Conservation (phyloP, 1,140 invertebrate species). For the Agrilus planipennis region DNA sequence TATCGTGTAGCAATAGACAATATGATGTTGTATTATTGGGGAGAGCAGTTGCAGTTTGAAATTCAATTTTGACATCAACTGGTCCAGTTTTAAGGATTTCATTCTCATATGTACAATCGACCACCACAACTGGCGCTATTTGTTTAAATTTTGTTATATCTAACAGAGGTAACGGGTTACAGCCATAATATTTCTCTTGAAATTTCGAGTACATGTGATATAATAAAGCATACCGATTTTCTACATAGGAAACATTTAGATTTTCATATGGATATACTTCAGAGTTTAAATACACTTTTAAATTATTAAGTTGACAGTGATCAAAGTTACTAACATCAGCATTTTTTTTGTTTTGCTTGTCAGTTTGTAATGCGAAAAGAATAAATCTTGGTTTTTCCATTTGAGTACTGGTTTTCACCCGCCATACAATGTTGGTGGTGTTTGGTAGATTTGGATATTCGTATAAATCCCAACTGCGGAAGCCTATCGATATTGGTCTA, state of each 20-base stretch:
- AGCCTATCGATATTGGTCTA: too few relatives aligned
- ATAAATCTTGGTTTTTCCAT: conserved; percentile 21
- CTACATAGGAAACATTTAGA: conserved; percentile 5
- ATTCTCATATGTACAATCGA: conserved; percentile 22
- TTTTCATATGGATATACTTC: conserved; percentile 9
- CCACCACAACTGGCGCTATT: conserved; percentile 15
- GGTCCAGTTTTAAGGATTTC: conserved; percentile 15
- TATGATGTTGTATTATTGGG: conserved; percentile 17
- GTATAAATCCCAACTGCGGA: conserved; percentile 10
- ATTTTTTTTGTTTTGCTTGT: conserved; percentile 6
- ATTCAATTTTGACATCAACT: conserved; percentile 21
- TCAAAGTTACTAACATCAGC: conserved; percentile 8
- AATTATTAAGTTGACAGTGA: conserved; percentile 8
- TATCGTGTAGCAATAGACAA: conserved; percentile 24
- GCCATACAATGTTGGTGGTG: conserved; percentile 17
- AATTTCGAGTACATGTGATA: conserved; percentile 25
- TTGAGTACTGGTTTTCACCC: conserved; percentile 18
- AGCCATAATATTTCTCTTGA: conserved; percentile 17
- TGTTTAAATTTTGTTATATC: conserved; percentile 7
- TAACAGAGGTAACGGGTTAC: conserved; percentile 9
- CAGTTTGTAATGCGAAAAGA: conserved; percentile 8
- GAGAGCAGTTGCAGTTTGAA: conserved; percentile 15
- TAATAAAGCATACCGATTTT: conserved; percentile 1
- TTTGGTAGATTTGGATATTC: neutral
- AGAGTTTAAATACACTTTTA: conserved; percentile 7